Base-by-base conservation (phyloP, 2,888 invertebrate genomes). In the Linnaemya tessellans region DNA sequence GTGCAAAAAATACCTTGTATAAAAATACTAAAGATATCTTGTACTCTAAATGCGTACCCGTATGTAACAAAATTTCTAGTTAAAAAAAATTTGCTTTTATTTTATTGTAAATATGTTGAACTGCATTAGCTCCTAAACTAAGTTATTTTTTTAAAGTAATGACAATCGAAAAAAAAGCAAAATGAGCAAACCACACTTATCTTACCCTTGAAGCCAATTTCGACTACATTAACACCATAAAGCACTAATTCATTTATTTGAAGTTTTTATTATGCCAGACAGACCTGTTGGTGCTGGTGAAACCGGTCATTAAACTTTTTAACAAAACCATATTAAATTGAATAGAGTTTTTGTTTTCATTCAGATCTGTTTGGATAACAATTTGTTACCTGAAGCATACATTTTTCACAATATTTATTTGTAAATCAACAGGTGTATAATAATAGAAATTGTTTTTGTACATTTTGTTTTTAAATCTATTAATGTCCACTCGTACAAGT, bases 401-500 rank as follows among this genome's bases (percentile, higher is more conserved):
- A 9, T 51, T 51, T 25, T 30, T 30, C 30, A 20, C 13, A 56
- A 8, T 8, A 64, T 54, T 74, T 68, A n/a, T 62, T 20, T 74
- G 3, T 20, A 56, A 68, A 60, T 41, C 81, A 68, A 81, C 74
- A 75, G 81, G 68, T 75, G 43, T 67, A 58, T 64, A 13, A n/a
- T n/a, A n/a, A 30, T 20, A 43, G 25, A 3, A 51, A 4, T 49
- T 11, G 15, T 25, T 30, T 77, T 49, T 10, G 38, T 38, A 56
- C 58, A 80, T 68, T 77, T 73, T 43, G 46, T 62, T 75, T 75
- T 75, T 49, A 80, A 84, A 80, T 75, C 51, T 62, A 78, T 68
- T 54, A 68, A 62, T 80, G 65, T 58, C 54, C 22, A 71, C 38
- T 65, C 46, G 67, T 41, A 80, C 67, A 73, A 68, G 74, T 80